Base-by-base conservation (phyloP, 1,140 invertebrate species). In the Eufriesea mexicana region DNA sequence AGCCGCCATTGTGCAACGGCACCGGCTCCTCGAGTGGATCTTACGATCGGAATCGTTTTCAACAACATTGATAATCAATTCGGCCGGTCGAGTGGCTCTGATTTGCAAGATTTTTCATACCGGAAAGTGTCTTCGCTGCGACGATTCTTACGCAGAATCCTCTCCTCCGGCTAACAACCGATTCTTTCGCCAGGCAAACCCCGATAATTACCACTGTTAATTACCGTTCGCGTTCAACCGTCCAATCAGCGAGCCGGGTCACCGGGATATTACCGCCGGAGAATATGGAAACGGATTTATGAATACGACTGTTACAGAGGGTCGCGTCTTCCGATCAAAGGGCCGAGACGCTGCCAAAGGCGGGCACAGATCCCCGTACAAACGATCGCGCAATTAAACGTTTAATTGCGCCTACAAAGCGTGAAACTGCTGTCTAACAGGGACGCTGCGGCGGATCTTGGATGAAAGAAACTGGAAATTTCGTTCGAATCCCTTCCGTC, bases 111-210 rank as follows among this genome's bases (percentile, higher is more conserved):
- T 61, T 67, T 55, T 70, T 25, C 35, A 81, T 62, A n/a, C 20
- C 70, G 55, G 74, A 49, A 79, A 76, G 79, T 84, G 62, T 84
- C 57, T 49, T 28, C 25, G 61, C 23, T 64, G 83, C 55, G 70
- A 84, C 79, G 71, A 74, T 84, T 84, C 83, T 82, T 82, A 81
- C 79, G 78, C 81, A 75, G 55, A 55, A 76, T 57, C 55, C 71
- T 62, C 51, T 55, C 71, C 23, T 59, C 18, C 54, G 18, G 64
- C 57, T 70, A 84, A 84, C 78, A 76, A 81, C 28, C 76, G 55
- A 45, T 35, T 61, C 62, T n/a, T 68, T 35, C n/a, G 14, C 42
- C 42, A 5, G 14, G 14, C 0, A 20, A 10, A 47, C 28, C 20
- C n/a, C 25, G 35, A 82, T 68, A 84, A 84, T 84, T 84, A 84